Evolutionary conservation across 2,113 vertebrate genomes (phyloP).

Genomic region (Cyanistes caeruleus): DNA sequence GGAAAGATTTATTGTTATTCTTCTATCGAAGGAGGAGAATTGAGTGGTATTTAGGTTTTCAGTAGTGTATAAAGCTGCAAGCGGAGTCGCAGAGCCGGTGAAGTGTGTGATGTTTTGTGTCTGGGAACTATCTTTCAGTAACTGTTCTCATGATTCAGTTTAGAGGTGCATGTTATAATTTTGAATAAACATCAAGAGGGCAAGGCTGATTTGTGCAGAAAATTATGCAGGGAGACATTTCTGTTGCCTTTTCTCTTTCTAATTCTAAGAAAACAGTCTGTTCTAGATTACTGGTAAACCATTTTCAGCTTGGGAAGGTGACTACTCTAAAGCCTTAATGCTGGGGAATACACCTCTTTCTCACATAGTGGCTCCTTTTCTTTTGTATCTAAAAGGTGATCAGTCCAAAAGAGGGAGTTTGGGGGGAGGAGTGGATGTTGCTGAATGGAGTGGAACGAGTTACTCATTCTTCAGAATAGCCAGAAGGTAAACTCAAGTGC

Average conservation of each 20-base stretch:
- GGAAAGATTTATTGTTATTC: neutral
- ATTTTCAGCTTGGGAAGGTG: neutral
- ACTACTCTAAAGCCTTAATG: neutral
- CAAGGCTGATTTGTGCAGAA: neutral
- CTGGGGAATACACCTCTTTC: neutral
- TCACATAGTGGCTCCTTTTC: neutral
- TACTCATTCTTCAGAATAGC: constrained; percentile 18
- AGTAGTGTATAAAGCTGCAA: neutral
- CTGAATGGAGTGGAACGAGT: neutral
- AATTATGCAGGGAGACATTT: neutral
- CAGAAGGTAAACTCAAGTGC: constrained; percentile 17
- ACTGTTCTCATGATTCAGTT: neutral
- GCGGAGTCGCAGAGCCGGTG: rapidly evolving
- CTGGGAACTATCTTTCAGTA: neutral
- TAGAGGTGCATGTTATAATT: neutral
- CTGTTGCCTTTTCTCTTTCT: neutral
- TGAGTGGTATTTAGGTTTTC: neutral
- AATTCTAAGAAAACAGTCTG: neutral
- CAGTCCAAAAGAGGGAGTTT: neutral
- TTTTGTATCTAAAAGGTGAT: neutral
- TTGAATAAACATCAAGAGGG: neutral
- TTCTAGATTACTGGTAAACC: neutral
- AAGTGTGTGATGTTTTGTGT: neutral
- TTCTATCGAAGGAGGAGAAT: neutral
- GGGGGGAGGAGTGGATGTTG: neutral